Percentiles rank a stretch among this genome's conserved stretches.
Conservation (phyloP, 2,888 invertebrate genomes). For the Tanytarsus gracilentus region DNA sequence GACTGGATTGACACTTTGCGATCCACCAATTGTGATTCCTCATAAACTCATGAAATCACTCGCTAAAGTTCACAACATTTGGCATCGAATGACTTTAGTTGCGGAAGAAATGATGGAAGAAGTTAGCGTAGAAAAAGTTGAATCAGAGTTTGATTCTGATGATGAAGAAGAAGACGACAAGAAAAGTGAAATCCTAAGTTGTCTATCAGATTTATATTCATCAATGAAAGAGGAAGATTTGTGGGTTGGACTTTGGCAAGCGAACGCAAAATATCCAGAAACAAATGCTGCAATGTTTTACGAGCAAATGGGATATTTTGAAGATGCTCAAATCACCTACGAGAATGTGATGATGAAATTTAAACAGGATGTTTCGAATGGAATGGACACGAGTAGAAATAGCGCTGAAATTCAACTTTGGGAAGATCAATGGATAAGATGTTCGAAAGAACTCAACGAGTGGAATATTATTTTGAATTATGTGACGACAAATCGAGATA, state of each 20-base stretch:
- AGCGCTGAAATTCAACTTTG: conserved; percentile 70
- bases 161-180: conserved; percentile 32
- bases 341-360: conserved; percentile 82
- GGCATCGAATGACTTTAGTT: conserved; percentile 87
- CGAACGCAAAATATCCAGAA: conserved; percentile 83
- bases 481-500: conserved; percentile 67
- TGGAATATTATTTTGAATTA: conserved; percentile 92
- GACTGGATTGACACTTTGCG: conserved; percentile 79
- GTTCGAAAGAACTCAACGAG: conserved; percentile 91
- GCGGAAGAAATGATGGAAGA: conserved; percentile 82
- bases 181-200: conserved; percentile 48
- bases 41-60: conserved; percentile 81
- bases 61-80: conserved; percentile 89
- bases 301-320: conserved; percentile 96
- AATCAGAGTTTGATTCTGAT: conserved; percentile 33
- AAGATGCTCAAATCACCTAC: conserved; percentile 80
- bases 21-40: conserved; percentile 73
- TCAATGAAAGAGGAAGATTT: conserved; percentile 89
- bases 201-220: conserved; percentile 82
- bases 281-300: conserved; percentile 85
- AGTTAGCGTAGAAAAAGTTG: conserved; percentile 37
- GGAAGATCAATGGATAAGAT: conserved; percentile 80
- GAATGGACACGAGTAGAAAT: conserved; percentile 63
- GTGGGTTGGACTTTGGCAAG: conserved; percentile 93
- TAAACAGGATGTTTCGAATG: conserved; percentile 68